Base-by-base conservation (phyloP, 2,888 invertebrate species). In the Tyria jacobaeae region DNA sequence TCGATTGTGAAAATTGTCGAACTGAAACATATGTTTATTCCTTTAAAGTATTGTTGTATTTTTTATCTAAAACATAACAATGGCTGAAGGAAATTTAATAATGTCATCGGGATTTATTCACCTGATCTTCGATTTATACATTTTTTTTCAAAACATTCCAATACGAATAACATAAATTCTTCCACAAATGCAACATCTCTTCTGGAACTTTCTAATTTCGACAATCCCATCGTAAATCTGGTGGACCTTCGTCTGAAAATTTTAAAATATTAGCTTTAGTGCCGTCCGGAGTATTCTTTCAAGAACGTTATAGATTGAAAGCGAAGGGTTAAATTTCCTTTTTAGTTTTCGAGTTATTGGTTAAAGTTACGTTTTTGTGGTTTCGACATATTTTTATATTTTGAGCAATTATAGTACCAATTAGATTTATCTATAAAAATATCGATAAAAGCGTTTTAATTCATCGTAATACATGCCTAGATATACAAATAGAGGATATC, bases 201-300 rank as follows among this genome's bases (percentile, higher is more conserved):
- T 84, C 78, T 67, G 78, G 70, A 89, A 89, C 84, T 88, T 89
- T 89, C 85, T 88, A 90, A 90, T 90, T 90, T 89, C 84, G 86
- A 89, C 84, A 89, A 86, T 82, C 85, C 86, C 77, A 80, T 80
- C 88, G 88, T 89, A 89, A 90, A 89, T 89, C 89, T 85, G 80
- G 68, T 31, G 73, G 76, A 81, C 85, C 68, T 86, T 88, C 86
- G 88, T 86, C 83, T 83, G 83, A 81, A 72, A 54, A 85, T 83
- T 88, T 90, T 88, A 87, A 90, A 89, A 88, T 89, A 87, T 88
- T 82, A 81, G 85, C 82, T 70, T 70, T 72, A 73, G 54, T 24
- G 68, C 78, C 73, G 73, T 73, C 75, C 74, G 71, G 71, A 76
- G 77, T 75, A 76, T 73, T 73, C 69, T 73, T 76, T 70, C 62